A percentile compares a stretch with the other conserved stretches of the same genome.
Evolutionary conservation across 2,113 vertebrate genomes (phyloP).

Genomic region (Phylloscopus trochilus): DNA sequence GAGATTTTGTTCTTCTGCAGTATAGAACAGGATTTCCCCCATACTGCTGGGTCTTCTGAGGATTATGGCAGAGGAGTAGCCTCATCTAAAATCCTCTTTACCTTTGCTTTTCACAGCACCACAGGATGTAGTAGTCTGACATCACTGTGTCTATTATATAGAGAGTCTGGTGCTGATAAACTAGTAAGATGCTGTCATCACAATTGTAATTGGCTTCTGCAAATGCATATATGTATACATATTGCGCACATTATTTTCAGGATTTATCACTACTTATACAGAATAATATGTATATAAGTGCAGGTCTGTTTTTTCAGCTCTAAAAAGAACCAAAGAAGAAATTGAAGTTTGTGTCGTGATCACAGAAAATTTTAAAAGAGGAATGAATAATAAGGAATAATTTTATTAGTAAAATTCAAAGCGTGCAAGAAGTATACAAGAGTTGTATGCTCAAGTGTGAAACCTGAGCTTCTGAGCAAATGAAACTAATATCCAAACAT

Average conservation of each 20-base stretch:
- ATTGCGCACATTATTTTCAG: neutral
- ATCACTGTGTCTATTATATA: neutral
- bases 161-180: neutral
- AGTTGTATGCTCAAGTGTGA: neutral
- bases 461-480: neutral
- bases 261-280: neutral
- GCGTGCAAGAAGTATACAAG: neutral
- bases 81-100: neutral
- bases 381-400: neutral
- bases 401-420: neutral
- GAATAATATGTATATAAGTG: neutral
- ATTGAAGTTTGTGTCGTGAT: neutral
- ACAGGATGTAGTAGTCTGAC: neutral
- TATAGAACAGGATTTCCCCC: neutral
- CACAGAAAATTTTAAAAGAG: neutral
- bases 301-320: neutral
- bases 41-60: neutral
- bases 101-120: neutral
- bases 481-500: neutral
- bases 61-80: neutral
- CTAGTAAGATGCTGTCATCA: neutral
- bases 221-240: neutral
- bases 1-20: neutral
- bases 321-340: neutral
- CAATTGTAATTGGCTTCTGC: neutral